Percentiles rank a stretch among this genome's conserved stretches.
Evolutionary conservation across 2,113 vertebrate genomes (phyloP).

Genomic region (Leucoraja erinaceus): DNA sequence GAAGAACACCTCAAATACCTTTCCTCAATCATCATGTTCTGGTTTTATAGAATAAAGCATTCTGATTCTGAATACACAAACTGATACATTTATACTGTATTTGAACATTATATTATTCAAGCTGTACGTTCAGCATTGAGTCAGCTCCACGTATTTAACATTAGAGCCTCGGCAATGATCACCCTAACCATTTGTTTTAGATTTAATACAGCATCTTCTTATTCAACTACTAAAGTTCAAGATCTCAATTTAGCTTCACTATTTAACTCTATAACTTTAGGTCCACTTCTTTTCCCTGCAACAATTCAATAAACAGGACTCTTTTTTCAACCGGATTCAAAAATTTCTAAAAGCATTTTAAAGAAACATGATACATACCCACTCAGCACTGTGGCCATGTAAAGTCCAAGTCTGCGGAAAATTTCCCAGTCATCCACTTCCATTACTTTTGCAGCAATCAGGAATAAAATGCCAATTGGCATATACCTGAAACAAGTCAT

Average conservation of each 20-base stretch:
- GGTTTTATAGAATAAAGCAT: background rate
- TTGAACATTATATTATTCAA: background rate
- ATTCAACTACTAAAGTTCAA: background rate
- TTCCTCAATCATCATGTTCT: background rate
- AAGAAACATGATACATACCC: constrained; percentile 65
- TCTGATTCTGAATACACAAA: background rate
- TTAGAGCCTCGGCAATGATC: background rate
- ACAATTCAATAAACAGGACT: background rate
- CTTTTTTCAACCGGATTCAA: background rate
- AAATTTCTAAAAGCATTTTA: background rate
- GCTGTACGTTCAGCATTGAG: background rate
- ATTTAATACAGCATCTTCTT: background rate
- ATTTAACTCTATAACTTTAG: background rate
- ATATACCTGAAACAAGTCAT: constrained; percentile 75
- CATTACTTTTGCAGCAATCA: constrained; percentile 93
- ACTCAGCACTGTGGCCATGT: constrained; percentile 92
- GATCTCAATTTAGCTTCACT: background rate
- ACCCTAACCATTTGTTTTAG: background rate
- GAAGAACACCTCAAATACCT: background rate
- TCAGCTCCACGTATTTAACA: background rate
- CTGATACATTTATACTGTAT: background rate
- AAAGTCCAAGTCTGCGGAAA: constrained; percentile 91
- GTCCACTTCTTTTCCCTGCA: background rate
- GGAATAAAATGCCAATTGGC: constrained; percentile 88
- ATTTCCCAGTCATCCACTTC: constrained; percentile 98